A percentile compares a stretch with the other conserved stretches of the same genome.
Evolutionary conservation across 1,140 invertebrate species (phyloP).

Genomic region (Trinorchestia longiramus): DNA sequence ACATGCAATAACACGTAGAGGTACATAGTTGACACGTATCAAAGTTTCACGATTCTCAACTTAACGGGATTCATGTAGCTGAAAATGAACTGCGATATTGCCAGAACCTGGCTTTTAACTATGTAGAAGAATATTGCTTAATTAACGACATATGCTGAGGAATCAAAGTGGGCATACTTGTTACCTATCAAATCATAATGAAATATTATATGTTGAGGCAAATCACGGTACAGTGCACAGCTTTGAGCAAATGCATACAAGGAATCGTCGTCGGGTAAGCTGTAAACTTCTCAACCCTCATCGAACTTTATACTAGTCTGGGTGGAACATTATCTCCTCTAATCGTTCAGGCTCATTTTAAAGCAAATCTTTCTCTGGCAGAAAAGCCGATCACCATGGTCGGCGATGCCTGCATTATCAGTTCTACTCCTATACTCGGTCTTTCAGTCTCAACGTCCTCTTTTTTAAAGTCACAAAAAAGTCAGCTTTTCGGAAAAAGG

Average conservation of each 20-base stretch:
- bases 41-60: too few species aligned
- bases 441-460: not conserved
- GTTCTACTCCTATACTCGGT: not conserved
- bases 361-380: not conserved
- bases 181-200: not conserved
- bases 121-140: too few species aligned
- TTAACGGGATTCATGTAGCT: too few species aligned
- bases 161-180: not conserved
- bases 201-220: not conserved
- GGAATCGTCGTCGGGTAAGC: not conserved
- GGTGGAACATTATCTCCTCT: too few species aligned
- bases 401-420: not conserved
- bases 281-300: too few species aligned
- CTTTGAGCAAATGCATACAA: not conserved
- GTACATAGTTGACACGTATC: too few species aligned
- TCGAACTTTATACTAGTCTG: too few species aligned
- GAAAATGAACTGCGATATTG: too few species aligned
- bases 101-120: too few species aligned
- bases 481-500: not conserved
- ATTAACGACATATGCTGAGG: not conserved
- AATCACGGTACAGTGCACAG: not conserved
- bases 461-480: not conserved
- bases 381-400: not conserved
- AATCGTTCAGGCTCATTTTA: not conserved
- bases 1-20: too few species aligned